These are phyloP conservation scores for Camelus bactrianus DNA, from an alignment of 2,113 vertebrate species.

Conservation along the genomic window DNA sequence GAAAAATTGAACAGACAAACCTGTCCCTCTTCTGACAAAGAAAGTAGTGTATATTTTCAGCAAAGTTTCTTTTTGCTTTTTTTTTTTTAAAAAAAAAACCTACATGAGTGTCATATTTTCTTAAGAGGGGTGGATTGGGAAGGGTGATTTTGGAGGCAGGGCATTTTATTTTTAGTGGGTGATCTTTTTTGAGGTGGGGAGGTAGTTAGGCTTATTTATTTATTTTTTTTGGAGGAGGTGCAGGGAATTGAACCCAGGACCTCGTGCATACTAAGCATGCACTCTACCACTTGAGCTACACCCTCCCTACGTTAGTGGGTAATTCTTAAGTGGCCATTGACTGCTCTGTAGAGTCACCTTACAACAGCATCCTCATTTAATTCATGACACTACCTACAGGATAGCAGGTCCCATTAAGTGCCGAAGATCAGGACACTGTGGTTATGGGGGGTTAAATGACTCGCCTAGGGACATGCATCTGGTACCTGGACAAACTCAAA, in stretches of 20 bases:
- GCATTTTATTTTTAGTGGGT: background rate
- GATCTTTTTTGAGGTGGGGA: background rate
- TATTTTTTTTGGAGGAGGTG: too few relatives aligned
- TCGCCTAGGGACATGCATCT: background rate
- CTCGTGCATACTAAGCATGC: too few relatives aligned
- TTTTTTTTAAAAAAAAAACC: background rate
- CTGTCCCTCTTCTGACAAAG: slow-evolving; percentile 34
- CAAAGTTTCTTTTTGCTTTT: background rate
- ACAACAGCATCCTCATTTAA: background rate
- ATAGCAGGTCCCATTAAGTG: background rate
- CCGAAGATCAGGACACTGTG: background rate
- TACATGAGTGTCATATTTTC: background rate
- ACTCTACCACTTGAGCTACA: too few relatives aligned
- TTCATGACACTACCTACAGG: background rate
- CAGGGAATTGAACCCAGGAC: too few relatives aligned
- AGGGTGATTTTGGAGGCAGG: background rate
- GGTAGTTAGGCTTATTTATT: too few relatives aligned
- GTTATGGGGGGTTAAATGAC: background rate
- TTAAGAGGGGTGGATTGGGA: background rate
- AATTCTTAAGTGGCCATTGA: background rate
- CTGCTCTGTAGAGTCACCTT: background rate
- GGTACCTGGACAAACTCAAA: background rate
- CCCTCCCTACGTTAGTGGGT: background rate
- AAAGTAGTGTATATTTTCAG: slow-evolving; percentile 41
- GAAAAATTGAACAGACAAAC: slow-evolving; percentile 68